Conservation (phyloP, 2,888 invertebrate genomes). For the Bhutanitis thaidina region DNA sequence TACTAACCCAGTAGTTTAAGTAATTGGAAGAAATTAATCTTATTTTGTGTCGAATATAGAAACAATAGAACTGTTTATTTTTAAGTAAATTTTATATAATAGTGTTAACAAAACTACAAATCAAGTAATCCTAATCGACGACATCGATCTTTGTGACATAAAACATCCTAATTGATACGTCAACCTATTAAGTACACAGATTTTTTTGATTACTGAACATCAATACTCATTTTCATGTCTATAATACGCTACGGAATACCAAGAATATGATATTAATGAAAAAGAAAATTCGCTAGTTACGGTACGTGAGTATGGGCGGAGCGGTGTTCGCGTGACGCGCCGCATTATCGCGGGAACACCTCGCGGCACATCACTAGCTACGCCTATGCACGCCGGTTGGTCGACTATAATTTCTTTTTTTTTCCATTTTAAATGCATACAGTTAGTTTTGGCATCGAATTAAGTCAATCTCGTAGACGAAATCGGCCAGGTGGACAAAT, state of each 20-base stretch:
- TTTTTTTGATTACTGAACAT: not conserved
- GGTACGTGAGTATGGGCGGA: conserved; percentile 72
- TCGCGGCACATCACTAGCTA: conserved; percentile 72
- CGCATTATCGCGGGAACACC: conserved; percentile 72
- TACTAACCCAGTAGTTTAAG: too few species aligned
- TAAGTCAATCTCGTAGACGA: not conserved
- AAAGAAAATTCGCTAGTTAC: conserved; percentile 20
- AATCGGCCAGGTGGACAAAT: too few species aligned
- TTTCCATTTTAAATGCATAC: conserved; percentile 19
- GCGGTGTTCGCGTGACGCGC: conserved; percentile 62
- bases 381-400: conserved; percentile 61
- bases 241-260: not conserved
- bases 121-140: too few species aligned
- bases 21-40: too few species aligned
- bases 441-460: not conserved
- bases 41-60: too few species aligned
- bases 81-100: too few species aligned
- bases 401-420: conserved; percentile 30
- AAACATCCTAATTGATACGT: not conserved
- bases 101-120: too few species aligned
- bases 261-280: conserved; percentile 16
- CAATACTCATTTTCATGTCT: not conserved
- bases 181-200: too few species aligned
- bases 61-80: too few species aligned
- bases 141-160: too few species aligned